Base-by-base conservation (phyloP, 2,888 invertebrate genomes). In the Myopa testacea region DNA sequence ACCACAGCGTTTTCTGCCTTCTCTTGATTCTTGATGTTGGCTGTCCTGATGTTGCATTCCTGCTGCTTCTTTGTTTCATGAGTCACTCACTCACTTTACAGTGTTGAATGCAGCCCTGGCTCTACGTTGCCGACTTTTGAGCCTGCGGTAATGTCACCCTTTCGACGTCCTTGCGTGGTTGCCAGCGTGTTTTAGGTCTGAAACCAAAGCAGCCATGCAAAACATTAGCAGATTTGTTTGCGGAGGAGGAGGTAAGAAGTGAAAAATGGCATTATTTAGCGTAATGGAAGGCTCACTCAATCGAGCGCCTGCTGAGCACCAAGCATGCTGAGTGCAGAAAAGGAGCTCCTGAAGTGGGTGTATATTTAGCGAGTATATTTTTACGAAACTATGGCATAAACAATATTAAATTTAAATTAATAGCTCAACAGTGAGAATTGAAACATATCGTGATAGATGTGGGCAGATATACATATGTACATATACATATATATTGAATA, bases 171-270 rank as follows among this genome's bases (percentile, higher is more conserved):
- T 72, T 62, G 26, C 58, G 37, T 62, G 40, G 26, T 62, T 45
- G 45, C 40, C 26, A 38, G 19, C 72, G 37, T 40, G 10, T 65
- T 72, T 38, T 37, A 45, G 50, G 52, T 19, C 5, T 52, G 62
- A 26, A 26, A 26, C 60, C 45, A 34, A 40, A 19, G 74, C 74
- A 74, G 34, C 65, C 63, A 74, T 50, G 74, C 74, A 67, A 75
- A 75, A 38, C 74, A 75, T 75, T 72, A 75, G 74, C 65, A 75
- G 40, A 75, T 52, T 75, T 65, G 74, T 38, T 50, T 52, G 74
- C 34, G 37, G 52, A 52, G 65, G 65, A 65, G 16, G 19, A 26
- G 34, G 12, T 26, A 74, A 52, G 50, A 65, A 16, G 50, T 73
- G 62, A 50, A 14, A 73, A 67, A 52, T 38, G 19, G 65, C 45